Evolutionary conservation across 2,888 invertebrate species (phyloP), one percentile per base, ranked within the genome.

Genomic region (Alloscopus bannaensis): DNA sequence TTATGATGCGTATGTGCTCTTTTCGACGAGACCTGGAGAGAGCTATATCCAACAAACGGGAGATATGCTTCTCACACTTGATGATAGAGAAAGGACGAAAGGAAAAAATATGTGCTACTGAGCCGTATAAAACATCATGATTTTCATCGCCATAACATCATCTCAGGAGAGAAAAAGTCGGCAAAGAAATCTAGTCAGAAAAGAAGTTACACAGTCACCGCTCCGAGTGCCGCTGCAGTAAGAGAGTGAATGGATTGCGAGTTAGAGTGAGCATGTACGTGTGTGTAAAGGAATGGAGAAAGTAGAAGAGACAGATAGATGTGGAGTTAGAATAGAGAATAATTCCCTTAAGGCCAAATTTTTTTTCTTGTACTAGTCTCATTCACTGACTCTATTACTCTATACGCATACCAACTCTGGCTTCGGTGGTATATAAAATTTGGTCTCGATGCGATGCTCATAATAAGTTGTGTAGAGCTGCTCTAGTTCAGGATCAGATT

Each of bases 71-170:
- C 22, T 59, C 31, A 55, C 28, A 42, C 29, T 55, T 26, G 16
- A n/a, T 50, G 40, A 52, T 66, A 55, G 29, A 26, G 64, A 52
- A 28, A 26, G 60, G 28, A 16, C 36, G 42, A 55, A 22, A 52
- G 40, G 45, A 36, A 66, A 40, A 55, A 28, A 68, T 42, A 52
- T 75, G 59, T 18, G 68, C 75, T 68, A 68, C 24, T 68, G 75
- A 75, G 66, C 68, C 60, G 68, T 68, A 75, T 60, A 68, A 75
- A 75, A 68, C 76, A 69, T 59, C 26, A 69, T 64, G 70, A 70
- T 78, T 78, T 78, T 65, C 77, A 78, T 78, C 70, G 62, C 70
- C 64, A 65, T 78, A 78, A 78, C 64, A 78, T 70, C 69, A 62
- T 69, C 77, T 70, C 77, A 29, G 26, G 70, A 64, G 76, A 64